Evolutionary conservation across 2,113 vertebrate genomes (phyloP), one percentile per base, ranked within the genome.

Genomic region (Rissa tridactyla): DNA sequence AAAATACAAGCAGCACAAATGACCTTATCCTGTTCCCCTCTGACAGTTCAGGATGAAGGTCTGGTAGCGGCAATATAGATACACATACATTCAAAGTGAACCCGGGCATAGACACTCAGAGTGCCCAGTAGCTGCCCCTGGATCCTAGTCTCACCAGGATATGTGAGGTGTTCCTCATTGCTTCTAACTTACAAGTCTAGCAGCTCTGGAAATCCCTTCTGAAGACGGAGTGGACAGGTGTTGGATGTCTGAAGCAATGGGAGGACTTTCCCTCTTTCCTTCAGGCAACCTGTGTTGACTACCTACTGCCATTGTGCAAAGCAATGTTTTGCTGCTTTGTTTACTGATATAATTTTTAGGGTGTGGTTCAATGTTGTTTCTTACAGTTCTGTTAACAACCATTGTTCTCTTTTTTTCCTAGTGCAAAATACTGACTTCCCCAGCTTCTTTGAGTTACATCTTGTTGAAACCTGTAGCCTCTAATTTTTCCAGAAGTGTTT

Each of bases 51-150:
- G 44, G 32, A 3, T 85, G n/a, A 82, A 61, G 22, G 13, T 66
- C 14, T 2, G 1, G 15, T 7, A 32, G 57, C n/a, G 54, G 34
- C 49, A 61, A 12, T 38, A 32, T 1, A 65, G 30, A 19, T 49
- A 40, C 21, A 61, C 5, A 1, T 19, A 61, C 0, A 0, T 72
- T 38, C 19, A 57, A 30, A 11, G 25, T 9, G 22, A 92, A 40
- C 10, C 36, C 69, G 40, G 32, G 26, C 13, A 8, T 0, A 23
- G 36, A n/a, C 34, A 23, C 2, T 20, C 25, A 1, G 3, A 34
- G 34, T 66, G 13, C 14, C n/a, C 46, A 15, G 30, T 12, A 44
- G 6, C 68, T 66, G 23, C 42, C 6, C 54, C 21, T 61, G 73
- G 26, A 52, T 40, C 11, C 26, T 36, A 47, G 17, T 52, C 6